Evolutionary conservation across 2,113 vertebrate genomes (phyloP).

Genomic region (Plotosus lineatus): DNA sequence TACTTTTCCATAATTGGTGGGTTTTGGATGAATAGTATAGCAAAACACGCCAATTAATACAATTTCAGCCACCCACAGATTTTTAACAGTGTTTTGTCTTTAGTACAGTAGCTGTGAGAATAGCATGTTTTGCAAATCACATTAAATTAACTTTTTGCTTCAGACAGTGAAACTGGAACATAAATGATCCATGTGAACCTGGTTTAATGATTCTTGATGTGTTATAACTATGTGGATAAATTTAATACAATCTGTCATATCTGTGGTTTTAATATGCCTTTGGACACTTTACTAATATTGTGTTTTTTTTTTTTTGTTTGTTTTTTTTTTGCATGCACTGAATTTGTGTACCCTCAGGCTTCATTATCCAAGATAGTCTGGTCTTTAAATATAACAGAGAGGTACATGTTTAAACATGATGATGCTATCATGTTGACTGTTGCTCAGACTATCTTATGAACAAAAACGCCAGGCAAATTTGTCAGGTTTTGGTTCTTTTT

Average conservation of each 20-base stretch:
- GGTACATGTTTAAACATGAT: conserved; percentile 54
- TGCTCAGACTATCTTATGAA: conserved; percentile 58
- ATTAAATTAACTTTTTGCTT: not conserved
- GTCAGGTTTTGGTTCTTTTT: conserved; percentile 63
- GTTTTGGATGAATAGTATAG: not conserved
- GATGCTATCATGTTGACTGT: conserved; percentile 29
- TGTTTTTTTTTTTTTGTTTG: too few species aligned
- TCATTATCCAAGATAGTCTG: not conserved
- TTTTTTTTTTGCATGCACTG: too few species aligned
- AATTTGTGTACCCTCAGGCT: not conserved
- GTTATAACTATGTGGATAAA: too few species aligned
- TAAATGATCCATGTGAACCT: too few species aligned
- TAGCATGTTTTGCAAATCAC: too few species aligned
- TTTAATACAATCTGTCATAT: too few species aligned
- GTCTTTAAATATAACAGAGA: conserved; percentile 23
- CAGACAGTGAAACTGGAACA: too few species aligned
- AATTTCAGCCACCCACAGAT: not conserved
- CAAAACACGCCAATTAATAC: not conserved
- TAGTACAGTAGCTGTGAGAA: not conserved
- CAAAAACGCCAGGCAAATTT: conserved; percentile 52
- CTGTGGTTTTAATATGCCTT: not conserved
- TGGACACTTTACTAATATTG: not conserved
- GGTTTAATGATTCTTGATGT: not conserved
- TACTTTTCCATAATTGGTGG: not conserved
- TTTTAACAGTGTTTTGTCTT: not conserved